Evolutionary conservation across 53 echinoderm and acorn worm species (phyloP), one percentile per base, ranked within the genome.

Genomic region (Echinometra lucunter): DNA sequence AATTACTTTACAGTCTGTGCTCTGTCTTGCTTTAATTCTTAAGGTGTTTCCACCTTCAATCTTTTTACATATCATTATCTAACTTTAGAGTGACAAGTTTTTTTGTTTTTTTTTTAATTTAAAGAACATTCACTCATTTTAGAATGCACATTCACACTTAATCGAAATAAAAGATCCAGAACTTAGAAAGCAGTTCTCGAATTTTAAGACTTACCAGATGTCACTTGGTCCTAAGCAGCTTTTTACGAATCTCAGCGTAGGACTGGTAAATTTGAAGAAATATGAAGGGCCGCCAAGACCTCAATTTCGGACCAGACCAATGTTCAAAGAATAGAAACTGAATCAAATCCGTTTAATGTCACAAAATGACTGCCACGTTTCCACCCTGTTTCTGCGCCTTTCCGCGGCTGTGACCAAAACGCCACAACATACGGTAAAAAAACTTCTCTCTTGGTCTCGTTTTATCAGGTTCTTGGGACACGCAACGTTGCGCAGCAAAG

Each of bases 381-480:
- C 57, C 45, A 57, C 60, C 60, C 34, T 38, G 53, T 37, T 35
- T 37, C 58, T 58, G 58, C 58, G 57, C 58, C 89, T 57, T 89
- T 60, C 89, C 37, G 89, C 57, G 89, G 89, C 89, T 60, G 18
- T 60, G 15, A 89, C 35, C 60, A 57, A 49, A 49, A 89, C 58
- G 37, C 60, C 89, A 37, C 60, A 89, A 89, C 89, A 89, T 89
- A 89, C 89, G 89, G 57, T 40, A 37, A n/a, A n/a, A n/a, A n/a
- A 89, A 60, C 40, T 89, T 60, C 37, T 53, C 13, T 28, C 58
- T 60, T 89, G 89, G 89, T 58, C 25, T 32, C 37, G 32, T 15
- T 89, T n/a, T 38, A 37, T 89, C 17, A 58, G 89, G 60, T 58
- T 58, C 89, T 85, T n/a, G 89, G 89, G 89, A 89, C 89, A 89